Conservation (phyloP, 2,797 vertebrate species). For the Cirrhinus mrigala region DNA sequence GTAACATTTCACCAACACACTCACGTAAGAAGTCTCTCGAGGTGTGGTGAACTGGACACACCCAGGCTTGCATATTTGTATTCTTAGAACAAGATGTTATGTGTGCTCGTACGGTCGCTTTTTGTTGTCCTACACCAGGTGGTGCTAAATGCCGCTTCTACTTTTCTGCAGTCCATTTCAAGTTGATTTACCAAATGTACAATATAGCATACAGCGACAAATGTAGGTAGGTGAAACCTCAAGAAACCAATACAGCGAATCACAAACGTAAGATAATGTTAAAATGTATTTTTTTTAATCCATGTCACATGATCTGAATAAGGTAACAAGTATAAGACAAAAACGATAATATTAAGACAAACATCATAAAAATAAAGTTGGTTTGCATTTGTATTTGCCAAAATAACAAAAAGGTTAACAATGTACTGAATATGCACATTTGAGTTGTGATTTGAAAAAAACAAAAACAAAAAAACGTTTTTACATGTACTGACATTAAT, state of each 20-base stretch:
- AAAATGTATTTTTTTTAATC: too few relatives aligned
- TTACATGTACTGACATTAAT: too few relatives aligned
- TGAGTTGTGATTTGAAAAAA: too few relatives aligned
- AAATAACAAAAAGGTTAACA: too few relatives aligned
- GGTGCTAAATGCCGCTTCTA: background rate
- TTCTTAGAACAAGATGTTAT: background rate
- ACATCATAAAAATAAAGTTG: too few relatives aligned
- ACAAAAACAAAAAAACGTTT: too few relatives aligned
- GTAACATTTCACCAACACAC: background rate
- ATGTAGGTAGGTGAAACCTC: background rate
- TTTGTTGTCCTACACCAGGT: background rate
- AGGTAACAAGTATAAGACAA: too few relatives aligned
- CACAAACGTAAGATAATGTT: too few relatives aligned
- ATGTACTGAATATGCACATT: too few relatives aligned
- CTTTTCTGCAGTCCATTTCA: background rate
- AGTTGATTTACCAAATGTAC: background rate
- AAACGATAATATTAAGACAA: too few relatives aligned
- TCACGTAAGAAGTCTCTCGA: background rate
- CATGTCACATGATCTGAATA: too few relatives aligned
- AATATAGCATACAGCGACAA: background rate
- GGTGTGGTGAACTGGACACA: slow-evolving; percentile 40
- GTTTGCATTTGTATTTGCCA: too few relatives aligned
- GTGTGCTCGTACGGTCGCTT: background rate
- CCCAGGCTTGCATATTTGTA: slow-evolving; percentile 9
- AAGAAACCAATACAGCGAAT: background rate